Conservation (phyloP, 2,888 invertebrate genomes). For the Pristionchus mayeri region DNA sequence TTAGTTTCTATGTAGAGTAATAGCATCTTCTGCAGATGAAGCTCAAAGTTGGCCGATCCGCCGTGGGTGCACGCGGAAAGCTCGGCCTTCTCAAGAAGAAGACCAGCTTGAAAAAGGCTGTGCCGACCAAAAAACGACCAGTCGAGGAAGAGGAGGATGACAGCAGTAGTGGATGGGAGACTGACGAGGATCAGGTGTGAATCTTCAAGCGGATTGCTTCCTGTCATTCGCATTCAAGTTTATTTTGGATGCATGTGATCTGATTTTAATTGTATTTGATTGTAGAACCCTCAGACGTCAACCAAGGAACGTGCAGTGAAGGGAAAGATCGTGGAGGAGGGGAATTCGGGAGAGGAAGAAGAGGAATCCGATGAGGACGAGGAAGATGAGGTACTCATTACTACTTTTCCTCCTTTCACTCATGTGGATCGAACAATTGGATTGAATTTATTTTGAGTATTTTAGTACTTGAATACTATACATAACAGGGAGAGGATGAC, state of each 20-base stretch:
- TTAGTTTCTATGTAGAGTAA: too few species aligned
- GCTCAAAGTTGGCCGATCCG: conserved; percentile 39
- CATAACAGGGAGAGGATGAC: background rate
- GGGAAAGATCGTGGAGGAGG: conserved; percentile 33
- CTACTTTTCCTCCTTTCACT: too few species aligned
- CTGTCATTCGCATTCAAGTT: too few species aligned
- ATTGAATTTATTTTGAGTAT: background rate
- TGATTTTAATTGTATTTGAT: background rate
- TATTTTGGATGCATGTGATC: too few species aligned
- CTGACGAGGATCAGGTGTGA: conserved; percentile 38
- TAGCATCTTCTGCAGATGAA: background rate
- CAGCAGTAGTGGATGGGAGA: conserved; percentile 34
- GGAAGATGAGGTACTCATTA: conserved; percentile 13
- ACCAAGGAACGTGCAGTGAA: background rate
- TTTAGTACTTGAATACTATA: too few species aligned
- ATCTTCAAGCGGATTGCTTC: too few species aligned
- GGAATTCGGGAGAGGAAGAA: background rate
- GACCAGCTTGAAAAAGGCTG: background rate
- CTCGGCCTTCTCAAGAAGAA: conserved; percentile 14
- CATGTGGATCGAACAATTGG: too few species aligned
- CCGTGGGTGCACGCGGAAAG: background rate
- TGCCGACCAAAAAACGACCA: background rate
- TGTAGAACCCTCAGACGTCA: conserved; percentile 13
- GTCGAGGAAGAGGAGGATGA: conserved; percentile 22
- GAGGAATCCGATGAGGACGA: background rate